Percentiles rank a stretch among this genome's conserved stretches.
Conservation (phyloP, 2,113 vertebrate genomes). For the Cyrtonyx montezumae region DNA sequence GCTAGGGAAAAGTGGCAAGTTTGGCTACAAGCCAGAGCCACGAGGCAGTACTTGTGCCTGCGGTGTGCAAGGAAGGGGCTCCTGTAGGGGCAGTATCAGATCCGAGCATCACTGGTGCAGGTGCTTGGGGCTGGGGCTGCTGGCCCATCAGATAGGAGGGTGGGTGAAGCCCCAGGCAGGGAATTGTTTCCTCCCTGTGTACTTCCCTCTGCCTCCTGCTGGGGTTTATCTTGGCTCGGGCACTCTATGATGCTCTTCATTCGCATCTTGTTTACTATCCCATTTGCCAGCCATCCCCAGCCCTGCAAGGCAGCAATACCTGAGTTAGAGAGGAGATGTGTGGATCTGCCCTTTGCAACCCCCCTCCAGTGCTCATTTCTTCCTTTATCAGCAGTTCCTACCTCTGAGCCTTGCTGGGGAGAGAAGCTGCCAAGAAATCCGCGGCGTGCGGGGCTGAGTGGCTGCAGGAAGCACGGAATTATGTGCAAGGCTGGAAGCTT, state of each 20-base stretch:
- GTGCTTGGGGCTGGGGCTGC: background rate
- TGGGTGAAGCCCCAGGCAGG: background rate
- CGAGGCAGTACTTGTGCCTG: background rate
- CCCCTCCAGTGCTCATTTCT: background rate
- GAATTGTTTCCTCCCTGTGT: background rate
- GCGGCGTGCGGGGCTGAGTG: background rate
- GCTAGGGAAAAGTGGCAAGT: background rate
- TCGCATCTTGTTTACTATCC: rapidly evolving
- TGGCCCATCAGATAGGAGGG: rapidly evolving
- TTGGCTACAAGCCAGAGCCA: conserved; percentile 40
- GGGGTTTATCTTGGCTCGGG: background rate
- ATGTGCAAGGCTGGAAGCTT: background rate
- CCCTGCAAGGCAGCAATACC: background rate
- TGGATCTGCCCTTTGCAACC: background rate
- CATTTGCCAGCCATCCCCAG: background rate
- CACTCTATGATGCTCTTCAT: background rate
- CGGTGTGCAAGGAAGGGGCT: rapidly evolving
- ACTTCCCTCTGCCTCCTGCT: background rate
- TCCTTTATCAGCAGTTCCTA: background rate
- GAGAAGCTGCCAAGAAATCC: background rate
- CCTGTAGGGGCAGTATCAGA: rapidly evolving
- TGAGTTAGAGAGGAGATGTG: background rate
- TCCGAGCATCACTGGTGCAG: rapidly evolving
- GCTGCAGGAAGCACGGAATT: background rate
- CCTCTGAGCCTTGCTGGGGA: rapidly evolving